Evolutionary conservation across 2,797 vertebrate species (phyloP), one percentile per base, ranked within the genome.

Genomic region (Dendrocincla fuliginosa): DNA sequence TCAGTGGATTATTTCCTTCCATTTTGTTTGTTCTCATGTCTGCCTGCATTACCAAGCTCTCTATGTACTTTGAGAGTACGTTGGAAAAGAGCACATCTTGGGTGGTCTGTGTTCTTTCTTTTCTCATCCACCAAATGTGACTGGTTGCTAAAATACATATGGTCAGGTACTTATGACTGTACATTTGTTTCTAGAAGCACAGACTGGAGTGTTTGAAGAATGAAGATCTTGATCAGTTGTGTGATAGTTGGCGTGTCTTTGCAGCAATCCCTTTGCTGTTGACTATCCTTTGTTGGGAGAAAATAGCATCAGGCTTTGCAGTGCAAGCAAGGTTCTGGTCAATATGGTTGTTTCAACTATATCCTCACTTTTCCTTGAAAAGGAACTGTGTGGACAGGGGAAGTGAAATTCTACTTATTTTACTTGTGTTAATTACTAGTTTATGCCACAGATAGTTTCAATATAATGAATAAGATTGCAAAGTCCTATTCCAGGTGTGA

Each of bases 311-410:
- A 68, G 67, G 20, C 23, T 49, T 73, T 50, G 57, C 64, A n/a
- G 61, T 19, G 6, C 27, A 18, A 35, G 27, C 30, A 11, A 6
- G n/a, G 28, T 60, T 30, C 69, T 84, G 27, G 46, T 76, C 33
- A 41, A 0, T 22, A 5, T 6, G 24, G 30, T 30, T 5, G 7
- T 33, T 80, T 33, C 49, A 25, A 9, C 17, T 47, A 0, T 10
- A 30, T 32, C 65, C 8, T 41, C 25, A 2, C 42, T 57, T 77
- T 39, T 74, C 47, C 41, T 79, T 73, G n/a, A 20, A 50, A 80
- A 76, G 44, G 59, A 65, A 2, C 52, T n/a, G 22, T 42, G 14
- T 70, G 65, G 73, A 60, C 33, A 11, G 4, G 23, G 35, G 2
- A 84, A 19, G 56, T 61, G 74, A 77, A 85, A 41, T 53, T 59